Evolutionary conservation across 2,888 invertebrate genomes (phyloP).

Genomic region (Conus canariensis): DNA sequence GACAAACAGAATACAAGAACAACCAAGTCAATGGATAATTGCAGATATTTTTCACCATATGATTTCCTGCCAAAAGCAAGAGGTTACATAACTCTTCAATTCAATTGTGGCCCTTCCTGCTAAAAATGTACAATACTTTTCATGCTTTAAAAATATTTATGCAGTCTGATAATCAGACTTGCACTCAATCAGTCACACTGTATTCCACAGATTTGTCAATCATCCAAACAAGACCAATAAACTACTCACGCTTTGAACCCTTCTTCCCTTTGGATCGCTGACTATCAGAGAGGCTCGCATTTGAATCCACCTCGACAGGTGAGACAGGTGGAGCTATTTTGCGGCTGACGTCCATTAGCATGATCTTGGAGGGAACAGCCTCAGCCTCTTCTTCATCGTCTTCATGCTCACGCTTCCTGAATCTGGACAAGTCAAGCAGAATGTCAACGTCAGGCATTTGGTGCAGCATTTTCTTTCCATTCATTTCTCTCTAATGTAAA

Average conservation of each 20-base stretch:
- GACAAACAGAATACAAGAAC: no score
- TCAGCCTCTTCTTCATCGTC: not conserved
- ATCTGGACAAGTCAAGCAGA: not conserved
- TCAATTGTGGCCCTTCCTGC: no score
- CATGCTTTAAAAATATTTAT: no score
- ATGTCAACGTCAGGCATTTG: not conserved
- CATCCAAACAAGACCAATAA: not conserved
- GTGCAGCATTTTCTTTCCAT: not conserved
- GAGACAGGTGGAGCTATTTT: slow-evolving; percentile 20
- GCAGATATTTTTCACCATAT: no score
- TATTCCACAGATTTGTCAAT: no score
- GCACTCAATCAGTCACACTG: no score
- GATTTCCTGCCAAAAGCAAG: no score
- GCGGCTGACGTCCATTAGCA: slow-evolving; percentile 23
- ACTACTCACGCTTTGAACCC: slow-evolving; percentile 24
- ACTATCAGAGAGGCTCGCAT: slow-evolving; percentile 48
- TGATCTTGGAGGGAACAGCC: not conserved
- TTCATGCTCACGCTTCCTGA: slow-evolving; percentile 13
- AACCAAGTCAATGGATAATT: no score
- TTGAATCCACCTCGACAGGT: slow-evolving; percentile 25
- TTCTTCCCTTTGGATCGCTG: not conserved
- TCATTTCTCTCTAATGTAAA: no score
- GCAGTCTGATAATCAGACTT: no score
- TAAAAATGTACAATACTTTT: no score
- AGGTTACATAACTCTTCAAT: no score